Conservation (phyloP, 2,113 vertebrate species). For the Brevimyrus niger region DNA sequence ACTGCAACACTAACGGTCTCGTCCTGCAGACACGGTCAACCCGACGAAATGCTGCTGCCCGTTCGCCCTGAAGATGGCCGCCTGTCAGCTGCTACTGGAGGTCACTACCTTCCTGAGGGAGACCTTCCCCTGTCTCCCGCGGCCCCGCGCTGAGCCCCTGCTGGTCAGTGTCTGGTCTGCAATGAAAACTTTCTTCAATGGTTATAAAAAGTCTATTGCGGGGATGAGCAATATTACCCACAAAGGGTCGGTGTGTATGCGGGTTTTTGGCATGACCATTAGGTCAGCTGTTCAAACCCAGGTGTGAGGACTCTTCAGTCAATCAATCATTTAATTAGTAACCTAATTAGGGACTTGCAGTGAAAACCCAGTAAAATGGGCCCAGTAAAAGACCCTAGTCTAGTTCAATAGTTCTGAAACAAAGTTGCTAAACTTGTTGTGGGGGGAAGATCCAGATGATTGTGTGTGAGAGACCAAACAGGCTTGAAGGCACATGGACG, state of each 20-base stretch:
- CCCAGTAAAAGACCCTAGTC: neutral
- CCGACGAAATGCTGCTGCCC: slow-evolving; percentile 95
- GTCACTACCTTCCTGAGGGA: slow-evolving; percentile 95
- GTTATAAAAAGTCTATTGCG: neutral
- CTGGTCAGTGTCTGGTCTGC: slow-evolving; percentile 64
- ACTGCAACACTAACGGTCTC: neutral
- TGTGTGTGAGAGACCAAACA: no score
- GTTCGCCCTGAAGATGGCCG: slow-evolving; percentile 96
- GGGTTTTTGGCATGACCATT: no score
- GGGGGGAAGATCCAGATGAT: no score
- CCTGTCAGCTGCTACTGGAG: slow-evolving; percentile 90
- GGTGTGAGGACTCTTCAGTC: no score
- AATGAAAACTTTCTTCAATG: neutral
- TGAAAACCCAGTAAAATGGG: no score
- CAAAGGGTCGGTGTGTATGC: no score
- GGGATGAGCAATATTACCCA: neutral
- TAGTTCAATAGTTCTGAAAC: neutral
- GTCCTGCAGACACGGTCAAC: slow-evolving; percentile 83
- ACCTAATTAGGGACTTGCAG: no score
- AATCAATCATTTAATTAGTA: no score
- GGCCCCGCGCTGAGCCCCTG: slow-evolving; percentile 85
- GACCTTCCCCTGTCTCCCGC: slow-evolving; percentile 89
- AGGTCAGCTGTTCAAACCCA: no score
- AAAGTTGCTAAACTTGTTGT: neutral
- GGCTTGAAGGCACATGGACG: no score